Evolutionary conservation across 1,140 invertebrate species (phyloP), one percentile per base, ranked within the genome.

Genomic region (Rhizoglyphus robini): DNA sequence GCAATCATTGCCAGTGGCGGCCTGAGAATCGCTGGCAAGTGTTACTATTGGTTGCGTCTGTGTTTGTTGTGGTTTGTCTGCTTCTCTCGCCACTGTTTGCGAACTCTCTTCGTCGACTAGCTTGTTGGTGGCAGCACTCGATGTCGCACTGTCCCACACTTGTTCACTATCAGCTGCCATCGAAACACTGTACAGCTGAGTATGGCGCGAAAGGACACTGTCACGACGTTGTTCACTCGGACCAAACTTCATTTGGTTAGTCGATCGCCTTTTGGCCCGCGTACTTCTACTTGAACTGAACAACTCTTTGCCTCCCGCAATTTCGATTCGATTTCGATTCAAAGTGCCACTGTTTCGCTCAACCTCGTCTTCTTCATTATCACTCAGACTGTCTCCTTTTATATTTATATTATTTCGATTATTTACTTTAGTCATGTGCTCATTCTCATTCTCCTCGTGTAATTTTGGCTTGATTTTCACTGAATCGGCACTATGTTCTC

Each of bases 251-350:
- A 32, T 8, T 27, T 54, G 51, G 51, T 8, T 20, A 27, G 20
- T 27, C 15, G 23, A 38, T 1, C 58, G 58, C 15, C 27, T 18
- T 60, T 60, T 60, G 3, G 58, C 31, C 36, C 58, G 58, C 3
- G 38, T 86, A 71, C 83, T 86, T 71, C 87, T 77, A 74, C 86
- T 88, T 73, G 88, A 86, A 36, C 87, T 88, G 75, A 86, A 89
- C 51, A 90, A 81, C 77, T 90, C 87, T 62, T 87, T 79, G 62
- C 88, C 88, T 69, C 88, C 88, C 47, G 87, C 88, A 74, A 89
- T 88, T 80, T 90, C 87, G 74, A 88, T 88, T 76, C 87, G 87
- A 75, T 74, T 81, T 65, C 78, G 76, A n/a, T 46, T 65, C 32
- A 8, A 23, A 54, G 8, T 54, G 23, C 51, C 51, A 25, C 46